These are phyloP conservation scores for Dreissena rostriformis DNA, from an alignment of 1,140 invertebrate species.

Conservation along the genomic window DNA sequence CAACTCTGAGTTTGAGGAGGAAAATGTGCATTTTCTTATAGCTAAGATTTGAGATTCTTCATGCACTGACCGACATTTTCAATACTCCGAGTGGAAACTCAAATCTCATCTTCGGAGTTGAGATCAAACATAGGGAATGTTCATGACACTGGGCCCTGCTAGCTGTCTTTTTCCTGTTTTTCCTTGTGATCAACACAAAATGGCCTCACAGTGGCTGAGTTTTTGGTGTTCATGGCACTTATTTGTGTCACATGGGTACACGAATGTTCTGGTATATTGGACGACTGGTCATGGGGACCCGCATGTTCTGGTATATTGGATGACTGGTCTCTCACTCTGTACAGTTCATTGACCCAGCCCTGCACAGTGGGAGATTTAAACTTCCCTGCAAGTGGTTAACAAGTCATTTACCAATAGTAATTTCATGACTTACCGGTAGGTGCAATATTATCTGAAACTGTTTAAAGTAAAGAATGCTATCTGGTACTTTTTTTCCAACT, in stretches of 20 bases:
- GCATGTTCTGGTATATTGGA: neutral
- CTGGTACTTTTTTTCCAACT: too few relatives aligned
- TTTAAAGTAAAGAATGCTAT: neutral
- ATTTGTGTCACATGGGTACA: too few relatives aligned
- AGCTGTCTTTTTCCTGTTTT: conserved; percentile 11
- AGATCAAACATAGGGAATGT: neutral
- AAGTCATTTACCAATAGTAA: neutral
- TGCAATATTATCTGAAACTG: neutral
- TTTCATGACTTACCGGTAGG: neutral
- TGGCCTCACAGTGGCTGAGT: conserved; percentile 44
- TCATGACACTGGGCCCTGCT: neutral
- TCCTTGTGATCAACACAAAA: conserved; percentile 32
- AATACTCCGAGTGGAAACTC: neutral
- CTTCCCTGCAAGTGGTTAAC: conserved; percentile 58
- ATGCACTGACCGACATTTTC: neutral
- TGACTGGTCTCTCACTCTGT: conserved; percentile 51
- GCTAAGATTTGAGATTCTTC: neutral
- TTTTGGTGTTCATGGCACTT: neutral
- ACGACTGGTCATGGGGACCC: conserved; percentile 16
- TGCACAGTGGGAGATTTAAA: conserved; percentile 62
- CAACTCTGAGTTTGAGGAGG: neutral
- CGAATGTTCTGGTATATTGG: too few relatives aligned
- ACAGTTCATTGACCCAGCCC: conserved; percentile 62
- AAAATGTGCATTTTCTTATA: neutral
- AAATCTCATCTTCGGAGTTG: neutral